Conservation (phyloP, 2,888 invertebrate species). For the Zootermopsis nevadensis region DNA sequence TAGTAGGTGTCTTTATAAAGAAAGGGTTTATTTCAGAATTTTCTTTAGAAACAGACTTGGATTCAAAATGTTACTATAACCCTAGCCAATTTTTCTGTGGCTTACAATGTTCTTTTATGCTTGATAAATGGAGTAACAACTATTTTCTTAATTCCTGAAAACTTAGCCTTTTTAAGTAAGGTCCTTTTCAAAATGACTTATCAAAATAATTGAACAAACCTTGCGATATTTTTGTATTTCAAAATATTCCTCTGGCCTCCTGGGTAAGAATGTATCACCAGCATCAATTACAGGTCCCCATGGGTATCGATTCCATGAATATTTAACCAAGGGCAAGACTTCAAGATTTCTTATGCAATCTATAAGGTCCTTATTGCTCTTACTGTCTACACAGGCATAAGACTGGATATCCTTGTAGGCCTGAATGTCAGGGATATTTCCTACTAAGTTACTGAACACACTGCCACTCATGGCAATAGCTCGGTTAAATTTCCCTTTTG, state of each 20-base stretch:
- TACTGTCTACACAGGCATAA: neutral
- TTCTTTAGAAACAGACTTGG: no score
- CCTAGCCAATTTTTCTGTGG: no score
- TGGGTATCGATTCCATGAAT: conserved; percentile 65
- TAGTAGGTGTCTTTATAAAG: no score
- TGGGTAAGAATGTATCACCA: conserved; percentile 77
- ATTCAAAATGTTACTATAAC: no score
- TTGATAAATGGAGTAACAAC: no score
- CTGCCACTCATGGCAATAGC: conserved; percentile 87
- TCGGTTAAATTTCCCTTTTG: conserved; percentile 73
- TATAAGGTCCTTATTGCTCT: conserved; percentile 67
- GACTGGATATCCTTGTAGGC: neutral
- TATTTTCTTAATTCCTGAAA: no score
- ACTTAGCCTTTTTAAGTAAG: no score
- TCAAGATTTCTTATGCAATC: conserved; percentile 76
- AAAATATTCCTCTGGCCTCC: conserved; percentile 66
- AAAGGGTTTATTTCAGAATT: no score
- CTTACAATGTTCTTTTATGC: no score
- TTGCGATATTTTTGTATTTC: conserved; percentile 51
- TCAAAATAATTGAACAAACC: conserved; percentile 37
- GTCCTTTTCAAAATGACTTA: no score
- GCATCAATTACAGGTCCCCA: conserved; percentile 87
- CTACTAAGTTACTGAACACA: conserved; percentile 62
- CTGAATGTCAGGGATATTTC: neutral
- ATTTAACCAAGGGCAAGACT: conserved; percentile 68